phyloP scores from a whole-genome alignment of 1,140 invertebrate genomes.

The Probaryconus sp. region DNA sequence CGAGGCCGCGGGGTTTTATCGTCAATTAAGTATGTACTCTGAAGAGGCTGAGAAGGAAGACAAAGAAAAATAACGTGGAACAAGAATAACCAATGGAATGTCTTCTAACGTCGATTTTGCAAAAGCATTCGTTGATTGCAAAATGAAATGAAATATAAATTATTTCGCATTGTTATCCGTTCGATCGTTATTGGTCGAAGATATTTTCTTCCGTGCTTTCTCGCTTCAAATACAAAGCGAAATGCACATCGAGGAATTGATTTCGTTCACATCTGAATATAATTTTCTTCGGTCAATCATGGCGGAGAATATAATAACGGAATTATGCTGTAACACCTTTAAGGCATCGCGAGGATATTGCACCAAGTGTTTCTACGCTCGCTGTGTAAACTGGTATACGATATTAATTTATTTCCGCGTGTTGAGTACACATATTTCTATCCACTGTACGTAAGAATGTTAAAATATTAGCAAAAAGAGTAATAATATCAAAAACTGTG shows the following conservation, averaged over 20 bases:
- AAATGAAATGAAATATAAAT: no score
- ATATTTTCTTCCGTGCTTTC: no score
- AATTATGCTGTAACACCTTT: constrained; percentile 74
- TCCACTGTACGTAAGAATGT: constrained; percentile 18
- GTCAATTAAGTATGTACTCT: constrained; percentile 74
- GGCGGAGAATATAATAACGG: constrained; percentile 70
- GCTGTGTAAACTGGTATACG: constrained; percentile 66
- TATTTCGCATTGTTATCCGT: no score
- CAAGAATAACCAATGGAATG: constrained; percentile 55
- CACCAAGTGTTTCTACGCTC: constrained; percentile 46
- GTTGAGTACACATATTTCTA: constrained; percentile 12
- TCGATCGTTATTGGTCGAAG: no score
- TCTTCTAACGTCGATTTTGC: no score
- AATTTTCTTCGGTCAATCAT: constrained; percentile 73
- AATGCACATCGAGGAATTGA: constrained; percentile 74
- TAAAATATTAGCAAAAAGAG: constrained; percentile 24
- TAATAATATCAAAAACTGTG: constrained; percentile 2
- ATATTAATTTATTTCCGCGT: constrained; percentile 48
- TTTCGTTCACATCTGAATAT: constrained; percentile 76
- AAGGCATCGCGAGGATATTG: constrained; percentile 65
- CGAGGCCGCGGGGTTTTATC: constrained; percentile 75
- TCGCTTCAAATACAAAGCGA: no score
- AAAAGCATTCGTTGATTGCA: no score
- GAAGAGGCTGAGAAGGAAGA: constrained; percentile 62
- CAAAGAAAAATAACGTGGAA: constrained; percentile 47